phyloP scores from a whole-genome alignment of 2,888 invertebrate species.

The Zaprionus bogoriensis region DNA sequence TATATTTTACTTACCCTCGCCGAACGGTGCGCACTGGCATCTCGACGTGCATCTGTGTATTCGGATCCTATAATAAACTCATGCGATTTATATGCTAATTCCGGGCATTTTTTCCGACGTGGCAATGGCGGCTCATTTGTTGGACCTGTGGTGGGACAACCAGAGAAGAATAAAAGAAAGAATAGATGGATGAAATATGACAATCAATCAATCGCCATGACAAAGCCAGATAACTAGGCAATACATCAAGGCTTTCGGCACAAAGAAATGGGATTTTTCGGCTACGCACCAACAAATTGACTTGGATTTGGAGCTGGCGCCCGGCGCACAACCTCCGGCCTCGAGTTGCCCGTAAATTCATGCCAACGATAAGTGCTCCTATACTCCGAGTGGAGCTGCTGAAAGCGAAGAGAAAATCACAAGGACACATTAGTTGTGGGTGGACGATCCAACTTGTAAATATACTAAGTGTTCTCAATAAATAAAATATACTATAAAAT shows the following conservation, averaged over 20 bases:
- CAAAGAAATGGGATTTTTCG: constrained; percentile 17
- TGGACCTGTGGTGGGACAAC: constrained; percentile 76
- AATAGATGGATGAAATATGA: constrained; percentile 21
- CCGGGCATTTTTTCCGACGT: constrained; percentile 94
- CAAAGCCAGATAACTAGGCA: constrained; percentile 37
- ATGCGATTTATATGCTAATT: constrained; percentile 93
- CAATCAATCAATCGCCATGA: constrained; percentile 28
- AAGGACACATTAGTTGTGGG: constrained; percentile 6
- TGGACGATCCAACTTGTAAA: background rate
- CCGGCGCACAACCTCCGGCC: constrained; percentile 88
- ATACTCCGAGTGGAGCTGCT: constrained; percentile 96
- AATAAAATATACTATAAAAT: background rate
- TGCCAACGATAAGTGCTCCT: constrained; percentile 98
- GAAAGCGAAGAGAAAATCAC: constrained; percentile 50
- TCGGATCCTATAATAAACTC: constrained; percentile 88
- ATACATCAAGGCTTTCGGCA: constrained; percentile 1
- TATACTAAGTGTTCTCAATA: background rate
- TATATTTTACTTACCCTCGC: constrained; percentile 80
- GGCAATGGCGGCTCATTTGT: constrained; percentile 92
- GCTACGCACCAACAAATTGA: constrained; percentile 79
- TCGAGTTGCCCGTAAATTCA: constrained; percentile 91
- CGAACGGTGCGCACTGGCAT: constrained; percentile 82
- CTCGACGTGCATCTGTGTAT: constrained; percentile 84
- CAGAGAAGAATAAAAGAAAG: constrained; percentile 6
- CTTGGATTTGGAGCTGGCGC: constrained; percentile 85